phyloP scores from a whole-genome alignment of 92 coral and sea anemone genomes.

The Porites lobata region DNA sequence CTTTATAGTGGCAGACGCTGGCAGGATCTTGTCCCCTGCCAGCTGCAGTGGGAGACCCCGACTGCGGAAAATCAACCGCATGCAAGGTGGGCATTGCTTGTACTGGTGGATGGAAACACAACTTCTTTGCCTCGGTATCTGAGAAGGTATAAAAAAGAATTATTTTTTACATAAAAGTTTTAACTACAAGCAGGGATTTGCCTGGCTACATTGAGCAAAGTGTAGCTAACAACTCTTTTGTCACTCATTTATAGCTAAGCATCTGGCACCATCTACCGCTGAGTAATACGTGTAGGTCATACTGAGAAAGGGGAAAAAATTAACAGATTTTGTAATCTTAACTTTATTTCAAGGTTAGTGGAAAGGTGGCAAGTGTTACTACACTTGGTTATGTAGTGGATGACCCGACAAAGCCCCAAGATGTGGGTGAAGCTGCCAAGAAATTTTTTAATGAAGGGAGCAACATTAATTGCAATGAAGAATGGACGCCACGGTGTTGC shows the following conservation, averaged over 20 bases:
- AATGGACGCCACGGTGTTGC: conserved; percentile 39
- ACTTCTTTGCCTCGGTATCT: conserved; percentile 42
- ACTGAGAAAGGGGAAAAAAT: too few relatives aligned
- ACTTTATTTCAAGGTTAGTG: conserved; percentile 7
- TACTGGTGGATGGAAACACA: conserved; percentile 49
- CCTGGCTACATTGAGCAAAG: too few relatives aligned
- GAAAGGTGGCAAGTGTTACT: conserved; percentile 50
- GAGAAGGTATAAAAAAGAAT: background rate
- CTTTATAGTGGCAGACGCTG: conserved; percentile 65
- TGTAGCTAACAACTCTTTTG: too few relatives aligned
- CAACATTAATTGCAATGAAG: conserved; percentile 19
- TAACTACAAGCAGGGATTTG: too few relatives aligned
- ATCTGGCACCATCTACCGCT: too few relatives aligned
- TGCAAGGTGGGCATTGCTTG: conserved; percentile 60
- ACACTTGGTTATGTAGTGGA: conserved; percentile 51
- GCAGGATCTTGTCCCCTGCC: conserved; percentile 69
- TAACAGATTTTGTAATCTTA: too few relatives aligned
- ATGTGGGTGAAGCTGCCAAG: conserved; percentile 70
- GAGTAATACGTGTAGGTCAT: too few relatives aligned
- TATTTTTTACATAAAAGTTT: too few relatives aligned
- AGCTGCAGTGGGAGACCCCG: conserved; percentile 52
- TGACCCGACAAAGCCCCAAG: conserved; percentile 50
- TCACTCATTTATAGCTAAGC: too few relatives aligned
- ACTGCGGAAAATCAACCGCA: conserved; percentile 64
- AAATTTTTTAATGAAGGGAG: conserved; percentile 46